Evolutionary conservation across 2,113 vertebrate genomes (phyloP), one percentile per base, ranked within the genome.

Genomic region (Theristicus caerulescens): DNA sequence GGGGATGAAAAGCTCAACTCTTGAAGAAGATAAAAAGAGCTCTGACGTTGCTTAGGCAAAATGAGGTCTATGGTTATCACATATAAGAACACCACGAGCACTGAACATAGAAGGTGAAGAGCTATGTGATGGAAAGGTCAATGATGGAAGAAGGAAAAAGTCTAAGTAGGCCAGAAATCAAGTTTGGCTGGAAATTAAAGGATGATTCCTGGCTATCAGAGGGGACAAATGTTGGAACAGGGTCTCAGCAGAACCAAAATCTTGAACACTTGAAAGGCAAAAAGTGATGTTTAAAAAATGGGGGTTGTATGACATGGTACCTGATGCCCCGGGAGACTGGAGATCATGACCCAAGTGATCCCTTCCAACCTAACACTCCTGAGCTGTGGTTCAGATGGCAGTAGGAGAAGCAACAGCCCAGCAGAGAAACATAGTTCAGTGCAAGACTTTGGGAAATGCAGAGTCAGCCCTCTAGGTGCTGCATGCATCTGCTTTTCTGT

Each of bases 251-350:
- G 44, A 59, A 57, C 9, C 2, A 27, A 72, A 61, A 57, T 47
- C 13, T 27, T 61, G 31, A 95, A 47, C 34, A 7, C 3, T 70
- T 2, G 0, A 24, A 89, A 59, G 18, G 25, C 7, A 87, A 86
- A 88, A 40, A 2, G 1, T 54, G 13, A 40, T 8, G 6, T 66
- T 74, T 20, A 47, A 73, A 54, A 57, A 79, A 40, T 5, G 9
- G 26, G 8, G 18, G 38, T 51, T 3, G 2, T 40, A 11, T 14
- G 31, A 55, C 20, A 13, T 0, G 3, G 5, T 27, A 27, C 7
- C 4, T n/a, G 4, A 22, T 58, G 16, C 4, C 51, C 26, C 46
- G 71, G 52, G 27, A 71, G 52, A 7, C 9, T 12, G 69, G 20
- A 65, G 4, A n/a, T 16, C 22, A 8, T 1, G 15, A 62, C 8